Conservation (phyloP, 2,113 vertebrate genomes). For the human (Homo sapiens) region GRCh38 chr20:48821501-48822000, state of each 20-base stretch:
- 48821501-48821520: neutral
- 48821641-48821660: neutral
- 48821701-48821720: neutral
- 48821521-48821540: neutral
- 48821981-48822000: neutral
- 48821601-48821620: neutral
- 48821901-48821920: neutral
- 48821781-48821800: neutral
- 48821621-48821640: neutral
- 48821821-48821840: slow-evolving; percentile 13
- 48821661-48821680: neutral
- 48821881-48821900: neutral
- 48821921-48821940: neutral
- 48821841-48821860: neutral
- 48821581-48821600: neutral
- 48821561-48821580: neutral
- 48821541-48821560: neutral
- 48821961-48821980: neutral
- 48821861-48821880: neutral
- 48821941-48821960: neutral
- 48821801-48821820: neutral
- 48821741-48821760: neutral
- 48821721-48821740: neutral
- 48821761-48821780: neutral
- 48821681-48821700: slow-evolving; percentile 51